Evolutionary conservation across 2,797 vertebrate genomes (phyloP).

Genomic region (Molossus molossus): DNA sequence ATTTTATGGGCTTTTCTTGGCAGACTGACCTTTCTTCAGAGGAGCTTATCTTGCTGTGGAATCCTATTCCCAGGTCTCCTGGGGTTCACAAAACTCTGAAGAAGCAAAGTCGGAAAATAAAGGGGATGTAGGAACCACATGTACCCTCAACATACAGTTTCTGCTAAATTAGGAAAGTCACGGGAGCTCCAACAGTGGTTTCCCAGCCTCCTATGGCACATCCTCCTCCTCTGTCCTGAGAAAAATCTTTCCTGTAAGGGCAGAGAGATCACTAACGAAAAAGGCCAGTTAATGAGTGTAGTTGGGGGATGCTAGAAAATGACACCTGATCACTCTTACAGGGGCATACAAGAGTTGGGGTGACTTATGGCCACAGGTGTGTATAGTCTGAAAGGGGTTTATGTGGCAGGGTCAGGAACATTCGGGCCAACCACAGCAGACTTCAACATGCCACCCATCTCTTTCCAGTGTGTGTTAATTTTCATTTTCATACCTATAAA

Average conservation of each 20-base stretch:
- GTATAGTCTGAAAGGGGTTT: neutral
- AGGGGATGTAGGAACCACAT: neutral
- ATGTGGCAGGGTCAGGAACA: neutral
- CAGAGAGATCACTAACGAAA: neutral
- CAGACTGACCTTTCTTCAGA: conserved; percentile 72
- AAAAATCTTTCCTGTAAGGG: neutral
- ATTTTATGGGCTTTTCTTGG: conserved; percentile 29
- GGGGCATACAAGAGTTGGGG: neutral
- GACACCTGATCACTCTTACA: neutral
- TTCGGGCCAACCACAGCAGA: neutral
- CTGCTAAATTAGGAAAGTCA: neutral
- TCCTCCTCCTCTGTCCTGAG: neutral
- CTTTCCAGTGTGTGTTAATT: neutral
- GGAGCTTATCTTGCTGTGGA: conserved; percentile 63
- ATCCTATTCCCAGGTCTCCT: neutral
- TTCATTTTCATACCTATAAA: neutral
- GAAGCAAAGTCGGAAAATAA: conserved; percentile 24
- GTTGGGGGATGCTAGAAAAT: neutral
- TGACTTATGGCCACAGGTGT: neutral
- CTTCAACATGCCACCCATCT: neutral
- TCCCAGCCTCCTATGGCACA: neutral
- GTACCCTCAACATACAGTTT: conserved; percentile 2
- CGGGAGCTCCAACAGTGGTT: neutral
- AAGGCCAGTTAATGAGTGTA: neutral
- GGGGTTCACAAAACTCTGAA: conserved; percentile 15